phyloP scores from a whole-genome alignment of 2,113 vertebrate genomes.

The Elephas maximus region DNA sequence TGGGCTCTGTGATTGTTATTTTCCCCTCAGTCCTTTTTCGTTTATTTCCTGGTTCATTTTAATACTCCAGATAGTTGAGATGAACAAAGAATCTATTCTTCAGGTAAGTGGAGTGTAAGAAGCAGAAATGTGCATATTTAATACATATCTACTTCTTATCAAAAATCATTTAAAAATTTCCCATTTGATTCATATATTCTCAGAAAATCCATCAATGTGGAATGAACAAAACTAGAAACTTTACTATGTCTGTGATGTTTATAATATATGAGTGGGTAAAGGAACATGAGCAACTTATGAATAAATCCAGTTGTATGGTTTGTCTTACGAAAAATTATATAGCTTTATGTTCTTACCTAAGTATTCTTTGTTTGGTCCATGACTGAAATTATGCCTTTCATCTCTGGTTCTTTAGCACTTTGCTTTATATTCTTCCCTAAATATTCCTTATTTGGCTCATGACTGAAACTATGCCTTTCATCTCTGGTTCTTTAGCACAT shows the following conservation, averaged over 20 bases:
- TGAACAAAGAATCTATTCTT: background rate
- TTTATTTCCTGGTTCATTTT: background rate
- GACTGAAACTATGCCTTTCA: background rate
- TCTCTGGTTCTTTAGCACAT: slow-evolving; percentile 30
- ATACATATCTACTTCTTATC: background rate
- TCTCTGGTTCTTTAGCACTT: slow-evolving; percentile 34
- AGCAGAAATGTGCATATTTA: slow-evolving; percentile 24
- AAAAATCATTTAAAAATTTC: slow-evolving; percentile 31
- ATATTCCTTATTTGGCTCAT: background rate
- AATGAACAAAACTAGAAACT: slow-evolving; percentile 25
- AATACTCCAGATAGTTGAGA: background rate
- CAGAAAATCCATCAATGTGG: slow-evolving; percentile 11
- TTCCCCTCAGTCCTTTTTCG: background rate
- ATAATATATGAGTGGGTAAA: background rate
- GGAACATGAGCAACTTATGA: background rate
- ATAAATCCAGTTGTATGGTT: slow-evolving; percentile 21
- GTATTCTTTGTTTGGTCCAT: background rate
- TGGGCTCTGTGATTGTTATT: background rate
- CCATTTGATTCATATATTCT: slow-evolving; percentile 1
- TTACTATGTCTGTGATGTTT: background rate
- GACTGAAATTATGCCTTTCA: background rate
- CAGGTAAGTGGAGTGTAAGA: background rate
- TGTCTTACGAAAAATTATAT: background rate
- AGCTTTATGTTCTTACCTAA: slow-evolving; percentile 37
- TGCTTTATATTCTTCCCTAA: slow-evolving; percentile 43